Conservation (phyloP, 2,797 vertebrate genomes). For the Lagodon rhomboides region DNA sequence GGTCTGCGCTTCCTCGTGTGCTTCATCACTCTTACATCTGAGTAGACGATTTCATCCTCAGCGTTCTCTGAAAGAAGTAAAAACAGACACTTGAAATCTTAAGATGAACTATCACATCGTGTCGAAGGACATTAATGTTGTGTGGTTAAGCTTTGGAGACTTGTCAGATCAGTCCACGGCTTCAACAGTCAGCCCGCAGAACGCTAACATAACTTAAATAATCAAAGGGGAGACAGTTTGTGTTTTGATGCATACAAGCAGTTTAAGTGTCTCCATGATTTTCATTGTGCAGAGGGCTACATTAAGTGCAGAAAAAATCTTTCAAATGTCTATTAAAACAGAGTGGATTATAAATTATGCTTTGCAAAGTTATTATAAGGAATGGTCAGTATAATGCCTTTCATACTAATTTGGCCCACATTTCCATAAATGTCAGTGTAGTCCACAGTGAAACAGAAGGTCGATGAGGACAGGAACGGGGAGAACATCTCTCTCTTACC, state of each 20-base stretch:
- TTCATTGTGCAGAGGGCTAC: neutral
- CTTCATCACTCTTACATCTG: slow-evolving; percentile 6
- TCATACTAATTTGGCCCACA: neutral
- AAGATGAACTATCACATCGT: neutral
- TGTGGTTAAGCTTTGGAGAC: neutral
- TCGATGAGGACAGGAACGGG: too few species aligned
- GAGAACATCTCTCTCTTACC: slow-evolving; percentile 8
- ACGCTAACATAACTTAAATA: neutral
- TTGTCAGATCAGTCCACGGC: neutral
- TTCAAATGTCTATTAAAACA: neutral
- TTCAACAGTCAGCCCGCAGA: too few species aligned
- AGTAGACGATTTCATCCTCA: slow-evolving; percentile 36
- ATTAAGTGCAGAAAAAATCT: neutral
- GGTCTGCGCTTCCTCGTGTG: neutral
- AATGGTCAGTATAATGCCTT: neutral
- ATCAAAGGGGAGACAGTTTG: neutral
- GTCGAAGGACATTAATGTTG: neutral
- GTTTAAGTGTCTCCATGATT: neutral
- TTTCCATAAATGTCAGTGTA: too few species aligned
- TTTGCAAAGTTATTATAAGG: neutral
- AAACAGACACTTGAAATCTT: neutral
- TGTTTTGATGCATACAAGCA: neutral
- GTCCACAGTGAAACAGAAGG: neutral
- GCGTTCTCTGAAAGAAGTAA: slow-evolving; percentile 6
- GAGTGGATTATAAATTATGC: neutral